These are phyloP conservation scores for Elysia crispata DNA, from an alignment of 2,888 invertebrate species.

Conservation along the genomic window DNA sequence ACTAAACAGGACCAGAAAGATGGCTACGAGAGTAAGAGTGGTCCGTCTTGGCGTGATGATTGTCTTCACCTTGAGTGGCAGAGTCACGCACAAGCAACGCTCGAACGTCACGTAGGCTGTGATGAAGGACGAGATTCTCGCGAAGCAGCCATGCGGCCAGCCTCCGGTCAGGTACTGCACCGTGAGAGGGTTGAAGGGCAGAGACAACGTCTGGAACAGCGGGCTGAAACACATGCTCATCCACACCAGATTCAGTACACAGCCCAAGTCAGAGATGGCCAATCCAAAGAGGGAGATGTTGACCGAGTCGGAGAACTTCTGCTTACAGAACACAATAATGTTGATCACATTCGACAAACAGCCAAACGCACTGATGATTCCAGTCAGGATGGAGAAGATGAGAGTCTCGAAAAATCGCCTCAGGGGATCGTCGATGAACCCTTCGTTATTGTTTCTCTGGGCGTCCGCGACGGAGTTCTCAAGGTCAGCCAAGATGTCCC, in stretches of 20 bases:
- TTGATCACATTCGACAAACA: conserved; percentile 16
- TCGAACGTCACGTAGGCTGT: conserved; percentile 35
- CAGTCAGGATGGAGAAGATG: conserved; percentile 5
- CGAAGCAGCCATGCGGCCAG: conserved; percentile 12
- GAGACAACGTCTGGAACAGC: background rate
- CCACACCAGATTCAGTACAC: background rate
- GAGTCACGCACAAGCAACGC: conserved; percentile 29
- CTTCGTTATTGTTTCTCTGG: too few relatives aligned
- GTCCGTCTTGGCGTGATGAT: too few relatives aligned
- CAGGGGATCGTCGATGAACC: too few relatives aligned
- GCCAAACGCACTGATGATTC: background rate
- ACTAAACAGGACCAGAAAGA: background rate
- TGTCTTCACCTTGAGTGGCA: conserved; percentile 34
- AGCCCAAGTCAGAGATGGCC: conserved; percentile 29
- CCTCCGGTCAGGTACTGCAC: conserved; percentile 23
- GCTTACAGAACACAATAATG: conserved; percentile 26
- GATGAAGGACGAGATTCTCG: conserved; percentile 33
- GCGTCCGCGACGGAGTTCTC: too few relatives aligned
- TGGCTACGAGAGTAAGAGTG: background rate
- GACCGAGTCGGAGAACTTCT: conserved; percentile 35
- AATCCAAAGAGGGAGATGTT: conserved; percentile 27
- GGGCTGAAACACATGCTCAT: conserved; percentile 2
- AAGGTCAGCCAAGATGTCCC: too few relatives aligned
- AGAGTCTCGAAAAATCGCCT: conserved; percentile 1
- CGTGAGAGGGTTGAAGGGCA: background rate